Evolutionary conservation across 2,888 invertebrate species (phyloP), one percentile per base, ranked within the genome.

Genomic region (Acanthosepion lycidas): DNA sequence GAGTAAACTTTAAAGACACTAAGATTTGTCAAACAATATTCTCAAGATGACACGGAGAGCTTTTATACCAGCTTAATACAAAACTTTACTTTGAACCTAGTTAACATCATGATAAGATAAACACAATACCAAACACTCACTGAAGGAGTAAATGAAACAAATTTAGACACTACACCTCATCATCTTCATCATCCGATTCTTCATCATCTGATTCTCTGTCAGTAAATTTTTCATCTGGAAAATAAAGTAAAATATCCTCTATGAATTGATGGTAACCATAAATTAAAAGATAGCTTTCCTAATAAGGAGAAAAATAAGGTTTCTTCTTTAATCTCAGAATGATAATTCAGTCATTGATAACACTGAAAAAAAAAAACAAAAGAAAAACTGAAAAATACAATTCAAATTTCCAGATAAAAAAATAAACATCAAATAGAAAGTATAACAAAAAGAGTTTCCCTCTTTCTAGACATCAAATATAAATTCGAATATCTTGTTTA

Each of bases 171-270:
- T 33, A 95, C 94, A 96, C 95, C 91, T 97, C 97, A 96, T 97
- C 97, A 95, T 97, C 97, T 94, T 97, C 97, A 55, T 97, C 97
- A 49, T 97, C 97, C 55, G 97, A 97, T 26, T 97, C 97, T 95
- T 97, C 97, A 95, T 97, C 97, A 95, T 97, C 97, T 55, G 97
- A 97, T 55, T 97, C 97, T 93, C 96, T 96, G 49, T 97, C 97
- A 95, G 97, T 97, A 8, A 96, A 96, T 93, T 96, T 96, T 93
- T 97, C 97, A 95, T 95, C 97, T 97, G 95, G 3, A 95, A 95
- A 51, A 94, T 93, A 94, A 33, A 20, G 20, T 1, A 55, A 55
- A 18, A 15, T 55, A 55, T 55, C 1, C 59, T 20, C 2, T 6
- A 59, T 20, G 59, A 59, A 59, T 23, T 59, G 4, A 59, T 59